Conservation (phyloP, 2,113 vertebrate species). For the Bubo bubo region DNA sequence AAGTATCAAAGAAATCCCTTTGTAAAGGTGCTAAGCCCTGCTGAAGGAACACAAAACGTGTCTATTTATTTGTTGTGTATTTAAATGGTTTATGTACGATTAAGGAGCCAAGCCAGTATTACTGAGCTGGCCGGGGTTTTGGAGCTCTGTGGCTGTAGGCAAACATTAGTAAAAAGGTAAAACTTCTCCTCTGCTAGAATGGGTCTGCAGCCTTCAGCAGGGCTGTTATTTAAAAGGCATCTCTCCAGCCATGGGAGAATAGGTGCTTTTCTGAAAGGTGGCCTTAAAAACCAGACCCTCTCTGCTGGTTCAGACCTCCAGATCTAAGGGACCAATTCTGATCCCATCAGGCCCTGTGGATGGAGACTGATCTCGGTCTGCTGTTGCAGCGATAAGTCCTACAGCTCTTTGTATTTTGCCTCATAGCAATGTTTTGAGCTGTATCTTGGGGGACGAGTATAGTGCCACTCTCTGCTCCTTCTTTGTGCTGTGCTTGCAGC, state of each 20-base stretch:
- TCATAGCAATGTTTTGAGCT: neutral
- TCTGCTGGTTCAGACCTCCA: neutral
- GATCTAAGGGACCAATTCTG: neutral
- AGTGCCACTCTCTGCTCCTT: neutral
- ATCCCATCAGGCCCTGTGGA: neutral
- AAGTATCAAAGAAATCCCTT: conserved; percentile 58
- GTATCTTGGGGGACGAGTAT: accelerated
- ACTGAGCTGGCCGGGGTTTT: neutral
- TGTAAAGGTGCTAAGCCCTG: conserved; percentile 56
- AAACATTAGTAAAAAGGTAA: conserved; percentile 27
- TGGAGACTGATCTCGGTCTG: neutral
- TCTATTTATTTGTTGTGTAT: conserved; percentile 64
- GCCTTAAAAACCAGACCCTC: neutral
- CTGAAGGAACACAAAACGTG: conserved; percentile 1
- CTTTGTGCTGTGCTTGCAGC: neutral
- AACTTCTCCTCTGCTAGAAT: neutral
- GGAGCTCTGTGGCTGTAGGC: neutral
- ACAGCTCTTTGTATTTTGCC: neutral
- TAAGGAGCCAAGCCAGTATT: conserved; percentile 48
- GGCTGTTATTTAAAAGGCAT: neutral
- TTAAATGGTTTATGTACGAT: conserved; percentile 27
- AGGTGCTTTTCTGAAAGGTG: neutral
- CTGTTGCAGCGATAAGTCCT: neutral
- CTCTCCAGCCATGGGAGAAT: neutral
- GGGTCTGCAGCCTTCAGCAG: neutral